phyloP scores from a whole-genome alignment of 2,797 vertebrate genomes.

The Sorex maritimensis region DNA sequence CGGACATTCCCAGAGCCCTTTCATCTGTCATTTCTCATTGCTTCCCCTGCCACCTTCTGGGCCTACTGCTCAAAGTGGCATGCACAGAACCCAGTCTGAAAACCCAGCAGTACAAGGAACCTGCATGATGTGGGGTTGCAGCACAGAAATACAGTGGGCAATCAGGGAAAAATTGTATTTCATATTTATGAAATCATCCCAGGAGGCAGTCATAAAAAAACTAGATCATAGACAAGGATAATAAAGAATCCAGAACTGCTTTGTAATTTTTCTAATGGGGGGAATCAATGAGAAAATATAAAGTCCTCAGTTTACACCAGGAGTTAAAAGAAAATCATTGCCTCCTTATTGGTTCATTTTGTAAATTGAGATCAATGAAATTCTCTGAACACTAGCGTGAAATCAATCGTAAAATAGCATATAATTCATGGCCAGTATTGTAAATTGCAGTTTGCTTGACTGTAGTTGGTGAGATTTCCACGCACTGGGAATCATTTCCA shows the following conservation, averaged over 20 bases:
- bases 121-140: neutral
- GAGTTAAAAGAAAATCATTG: conserved; percentile 86
- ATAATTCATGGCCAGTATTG: conserved; percentile 89
- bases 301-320: conserved; percentile 77
- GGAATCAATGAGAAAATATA: conserved; percentile 73
- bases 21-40: neutral
- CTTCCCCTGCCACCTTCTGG: neutral
- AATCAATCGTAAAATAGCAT: conserved; percentile 91
- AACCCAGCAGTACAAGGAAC: neutral
- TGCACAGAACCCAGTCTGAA: neutral
- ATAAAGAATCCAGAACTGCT: conserved; percentile 60
- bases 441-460: conserved; percentile 91
- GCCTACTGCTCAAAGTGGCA: neutral
- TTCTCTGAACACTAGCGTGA: conserved; percentile 89
- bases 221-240: neutral
- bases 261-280: conserved; percentile 79
- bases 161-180: neutral
- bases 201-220: neutral
- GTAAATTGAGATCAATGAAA: conserved; percentile 91
- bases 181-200: neutral
- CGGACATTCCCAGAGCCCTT: neutral
- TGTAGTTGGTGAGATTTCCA: conserved; percentile 88
- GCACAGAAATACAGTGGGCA: neutral
- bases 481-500: conserved; percentile 86
- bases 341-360: conserved; percentile 88